Base-by-base conservation (phyloP, 2,113 vertebrate genomes). In the Dryoscopus gambensis region DNA sequence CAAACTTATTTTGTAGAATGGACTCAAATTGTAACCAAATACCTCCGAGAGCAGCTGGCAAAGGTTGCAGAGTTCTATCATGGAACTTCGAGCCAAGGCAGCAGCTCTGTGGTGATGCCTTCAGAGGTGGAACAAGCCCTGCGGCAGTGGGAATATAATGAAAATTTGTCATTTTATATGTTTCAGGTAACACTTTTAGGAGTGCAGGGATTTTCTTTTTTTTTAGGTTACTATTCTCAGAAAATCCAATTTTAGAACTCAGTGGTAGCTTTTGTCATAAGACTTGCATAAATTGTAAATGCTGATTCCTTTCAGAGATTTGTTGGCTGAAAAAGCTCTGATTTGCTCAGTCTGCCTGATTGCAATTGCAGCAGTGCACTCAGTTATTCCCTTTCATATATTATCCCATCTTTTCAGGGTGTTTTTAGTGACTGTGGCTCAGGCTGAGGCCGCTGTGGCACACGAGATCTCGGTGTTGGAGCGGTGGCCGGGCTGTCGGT, bases 121-220 rank as follows among this genome's bases (percentile, higher is more conserved):
- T 96, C 94, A 3, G 98, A 98, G 14, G 97, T 98, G 86, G 98
- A 98, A 63, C 98, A 98, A 47, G 98, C 98, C 33, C 89, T 98
- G 96, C 97, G 94, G 92, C 98, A 98, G 31, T 98, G 98, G 98
- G 98, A 98, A 68, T 98, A 98, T 81, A 98, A 98, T 6, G 98
- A 98, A 70, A 98, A 98, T 81, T 39, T 98, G 92, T 97, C 97
- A 4, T 98, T 98, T 81, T 98, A 98, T 98, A 98, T 98, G 98
- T 98, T 98, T 93, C 98, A 98, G 98, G 98, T 98, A 89, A 93
- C 60, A 17, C 46, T 65, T 47, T 7, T 23, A 22, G 63, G 19
- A 64, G 7, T 15, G 5, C 22, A 6, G 67, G 42, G n/a, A 21
- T 53, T 31, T 39, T 6, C n/a, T n/a, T n/a, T 24, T 50, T 80